Conservation (phyloP, 2,888 invertebrate species). For the Lepidocyrtinus sp. region DNA sequence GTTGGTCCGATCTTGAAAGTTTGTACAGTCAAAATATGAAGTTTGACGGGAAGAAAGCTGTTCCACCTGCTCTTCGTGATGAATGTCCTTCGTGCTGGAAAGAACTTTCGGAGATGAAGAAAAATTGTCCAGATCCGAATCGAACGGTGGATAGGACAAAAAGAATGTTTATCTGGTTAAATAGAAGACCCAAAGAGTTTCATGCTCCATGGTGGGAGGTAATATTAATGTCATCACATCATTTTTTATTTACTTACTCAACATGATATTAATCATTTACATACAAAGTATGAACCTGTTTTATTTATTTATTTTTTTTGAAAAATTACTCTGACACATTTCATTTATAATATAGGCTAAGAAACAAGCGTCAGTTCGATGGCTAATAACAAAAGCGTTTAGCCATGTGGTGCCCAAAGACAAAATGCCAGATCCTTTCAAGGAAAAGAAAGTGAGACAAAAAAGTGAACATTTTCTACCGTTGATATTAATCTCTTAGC, state of each 20-base stretch:
- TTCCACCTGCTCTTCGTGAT: constrained; percentile 57
- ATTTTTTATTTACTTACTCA: neutral
- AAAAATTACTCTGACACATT: constrained; percentile 17
- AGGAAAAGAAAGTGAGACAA: constrained; percentile 64
- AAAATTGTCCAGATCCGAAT: constrained; percentile 62
- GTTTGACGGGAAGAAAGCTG: constrained; percentile 25
- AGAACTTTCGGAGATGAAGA: constrained; percentile 65
- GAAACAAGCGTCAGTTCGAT: constrained; percentile 68
- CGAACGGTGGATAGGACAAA: constrained; percentile 67
- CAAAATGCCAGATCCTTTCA: constrained; percentile 65
- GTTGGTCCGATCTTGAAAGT: constrained; percentile 69
- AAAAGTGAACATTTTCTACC: neutral
- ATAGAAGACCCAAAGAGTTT: constrained; percentile 67
- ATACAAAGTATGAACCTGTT: neutral
- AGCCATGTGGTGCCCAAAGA: constrained; percentile 63
- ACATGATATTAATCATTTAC: neutral
- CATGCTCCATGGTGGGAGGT: constrained; percentile 70
- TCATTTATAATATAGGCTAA: constrained; percentile 56
- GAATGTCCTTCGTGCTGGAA: constrained; percentile 69
- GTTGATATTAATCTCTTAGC: neutral
- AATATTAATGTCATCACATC: neutral
- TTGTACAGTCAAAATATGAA: constrained; percentile 68
- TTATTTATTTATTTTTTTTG: too few relatives aligned
- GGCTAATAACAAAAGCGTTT: constrained; percentile 66
- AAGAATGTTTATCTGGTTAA: constrained; percentile 69